Base-by-base conservation (phyloP, 2,797 vertebrate genomes). In the Gymnoscopelus microlampas region DNA sequence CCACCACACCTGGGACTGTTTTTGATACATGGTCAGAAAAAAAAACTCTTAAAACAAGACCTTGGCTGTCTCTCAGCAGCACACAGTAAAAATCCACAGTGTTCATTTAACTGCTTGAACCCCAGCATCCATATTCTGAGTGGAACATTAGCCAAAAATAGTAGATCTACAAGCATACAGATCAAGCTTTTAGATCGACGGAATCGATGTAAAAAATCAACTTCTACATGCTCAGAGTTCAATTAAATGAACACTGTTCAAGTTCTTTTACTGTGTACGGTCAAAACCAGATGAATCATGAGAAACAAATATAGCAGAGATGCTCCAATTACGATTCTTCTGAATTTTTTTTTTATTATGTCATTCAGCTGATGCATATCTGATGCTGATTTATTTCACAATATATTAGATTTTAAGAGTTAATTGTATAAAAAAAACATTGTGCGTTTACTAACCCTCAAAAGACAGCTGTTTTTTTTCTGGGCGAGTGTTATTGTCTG, bases 11-110 rank as follows among this genome's bases (percentile, higher is more conserved):
- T n/a, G n/a, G 50, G 70, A 75, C 39, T 39, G 39, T 8, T 39
- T 39, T 6, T 9, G 39, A 39, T 39, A 39, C 39, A 39, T 39
- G 39, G 39, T 5, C 35, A 39, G 35, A 39, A 39, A 7, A 7
- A 39, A 39, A 2, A 9, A 7, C 39, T 39, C 6, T 39, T 71
- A 71, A 75, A 88, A 29, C 48, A 51, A 63, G 60, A 15, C 78
- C 75, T 58, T 75, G 70, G 77, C 84, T 83, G 78, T 84, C 83
- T 83, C 79, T 88, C 82, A 63, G 39, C 39, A 39, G 6, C 6
- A 6, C 39, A 39, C 39, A 6, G 39, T 39, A 39, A 39, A 39
- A 39, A 9, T 2, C 1, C 5, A 7, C 39, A 8, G 39, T 39
- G 39, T 39, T 39, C 39, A 9, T 39, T 39, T 39, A 39, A 39